Evolutionary conservation across 2,797 vertebrate species (phyloP), one percentile per base, ranked within the genome.

Genomic region (Urophycis tenuis): DNA sequence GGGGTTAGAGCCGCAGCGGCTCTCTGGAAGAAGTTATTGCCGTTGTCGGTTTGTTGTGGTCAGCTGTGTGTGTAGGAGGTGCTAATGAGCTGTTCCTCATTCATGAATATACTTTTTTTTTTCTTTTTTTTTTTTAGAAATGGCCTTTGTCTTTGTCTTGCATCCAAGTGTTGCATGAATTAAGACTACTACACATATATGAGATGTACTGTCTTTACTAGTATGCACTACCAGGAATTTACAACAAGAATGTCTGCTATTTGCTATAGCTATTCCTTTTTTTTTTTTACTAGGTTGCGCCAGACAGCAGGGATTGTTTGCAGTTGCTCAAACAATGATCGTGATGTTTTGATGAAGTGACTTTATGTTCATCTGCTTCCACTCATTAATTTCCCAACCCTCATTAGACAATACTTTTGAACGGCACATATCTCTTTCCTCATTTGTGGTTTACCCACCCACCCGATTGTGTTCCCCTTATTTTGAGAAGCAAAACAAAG

Each of bases 381-480:
- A n/a, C 6, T 22, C 49, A 4, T 60, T 7, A n/a, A n/a, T 5
- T 60, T 60, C n/a, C 22, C 49, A n/a, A 60, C 49, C 49, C 10
- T n/a, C 49, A n/a, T 25, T 22, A 60, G 45, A 49, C 19, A 49
- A 49, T 19, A 19, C 45, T 19, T 49, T 49, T 49, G 15, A 1
- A 19, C 45, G 22, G 53, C 8, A 25, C 4, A 60, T 60, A 7
- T n/a, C 25, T n/a, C 22, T 25, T 60, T 60, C n/a, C 7, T n/a
- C 4, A 8, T 2, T 60, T 60, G 22, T 25, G 53, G n/a, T n/a
- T n/a, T 25, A 25, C 53, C n/a, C 53, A 25, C 53, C 17, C n/a
- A 60, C 75, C 31, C 33, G 35, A 74, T 85, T 41, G 29, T 83
- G 45, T 75, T 76, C 30, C 80, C 60, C 73, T 32, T 82, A 49